Percentiles rank a stretch among this genome's conserved stretches.
Conservation (phyloP, 2,888 invertebrate species). For the Podabrus alpinus region DNA sequence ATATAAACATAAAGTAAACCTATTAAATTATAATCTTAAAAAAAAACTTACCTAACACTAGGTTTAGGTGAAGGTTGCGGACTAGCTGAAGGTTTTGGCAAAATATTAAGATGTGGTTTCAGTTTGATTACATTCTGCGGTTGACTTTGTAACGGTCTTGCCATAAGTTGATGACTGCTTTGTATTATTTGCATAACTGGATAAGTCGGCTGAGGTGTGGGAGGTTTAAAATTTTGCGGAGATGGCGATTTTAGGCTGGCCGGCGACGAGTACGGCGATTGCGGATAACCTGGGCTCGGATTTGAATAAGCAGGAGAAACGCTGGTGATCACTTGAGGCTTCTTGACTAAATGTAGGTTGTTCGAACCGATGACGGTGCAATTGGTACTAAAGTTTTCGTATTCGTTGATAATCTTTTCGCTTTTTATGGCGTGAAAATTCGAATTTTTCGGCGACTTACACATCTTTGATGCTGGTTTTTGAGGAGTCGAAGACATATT, state of each 20-base stretch:
- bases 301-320: conserved; percentile 52
- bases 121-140: conserved; percentile 54
- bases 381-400: conserved; percentile 54
- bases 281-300: conserved; percentile 48
- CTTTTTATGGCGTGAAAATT: conserved; percentile 25
- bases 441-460: conserved; percentile 55
- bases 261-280: conserved; percentile 52
- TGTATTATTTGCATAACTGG: conserved; percentile 55
- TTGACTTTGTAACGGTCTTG: conserved; percentile 48
- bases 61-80: conserved; percentile 53
- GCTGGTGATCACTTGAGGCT: conserved; percentile 50
- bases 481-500: conserved; percentile 55
- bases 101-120: conserved; percentile 55
- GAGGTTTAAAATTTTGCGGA: conserved; percentile 51
- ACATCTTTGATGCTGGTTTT: conserved; percentile 53
- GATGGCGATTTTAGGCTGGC: conserved; percentile 53
- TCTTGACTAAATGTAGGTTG: conserved; percentile 55
- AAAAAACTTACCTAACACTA: conserved; percentile 49
- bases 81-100: conserved; percentile 55
- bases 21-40: neutral
- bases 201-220: conserved; percentile 53
- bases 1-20: neutral
- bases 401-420: conserved; percentile 48
- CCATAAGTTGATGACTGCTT: conserved; percentile 49
- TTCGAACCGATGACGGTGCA: conserved; percentile 56